phyloP scores from a whole-genome alignment of 1,140 invertebrate species.

The Drosophila neocordata region DNA sequence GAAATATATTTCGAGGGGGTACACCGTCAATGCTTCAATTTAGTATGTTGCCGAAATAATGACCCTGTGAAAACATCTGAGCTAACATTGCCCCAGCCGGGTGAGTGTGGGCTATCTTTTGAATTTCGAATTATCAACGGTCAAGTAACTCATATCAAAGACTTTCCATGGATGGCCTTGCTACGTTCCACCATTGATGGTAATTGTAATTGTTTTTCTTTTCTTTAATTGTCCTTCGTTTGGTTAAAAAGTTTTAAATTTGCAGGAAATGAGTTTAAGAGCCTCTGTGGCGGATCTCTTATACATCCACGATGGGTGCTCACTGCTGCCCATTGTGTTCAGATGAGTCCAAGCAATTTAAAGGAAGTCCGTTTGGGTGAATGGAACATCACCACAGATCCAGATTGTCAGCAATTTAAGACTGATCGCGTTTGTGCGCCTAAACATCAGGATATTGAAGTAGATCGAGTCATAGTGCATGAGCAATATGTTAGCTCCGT shows the following conservation, averaged over 20 bases:
- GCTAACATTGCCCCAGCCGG: constrained; percentile 24
- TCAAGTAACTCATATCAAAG: constrained; percentile 17
- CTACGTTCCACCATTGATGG: constrained; percentile 41
- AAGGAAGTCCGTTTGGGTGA: constrained; percentile 46
- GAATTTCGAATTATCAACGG: constrained; percentile 38
- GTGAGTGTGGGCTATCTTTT: constrained; percentile 5
- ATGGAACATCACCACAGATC: constrained; percentile 35
- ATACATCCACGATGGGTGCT: constrained; percentile 45
- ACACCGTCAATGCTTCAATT: constrained; percentile 20
- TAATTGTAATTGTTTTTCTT: not conserved
- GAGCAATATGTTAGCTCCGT: constrained; percentile 25
- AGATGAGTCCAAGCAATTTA: not conserved
- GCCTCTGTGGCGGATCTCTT: constrained; percentile 49
- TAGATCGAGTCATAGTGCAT: constrained; percentile 40
- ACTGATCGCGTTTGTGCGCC: constrained; percentile 25
- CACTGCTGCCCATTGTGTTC: constrained; percentile 55
- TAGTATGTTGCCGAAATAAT: constrained; percentile 43
- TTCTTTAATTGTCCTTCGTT: not conserved
- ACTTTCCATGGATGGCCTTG: constrained; percentile 61
- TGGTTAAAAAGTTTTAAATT: not conserved
- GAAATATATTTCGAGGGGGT: not conserved
- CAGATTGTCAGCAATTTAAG: constrained; percentile 25
- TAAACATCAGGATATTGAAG: constrained; percentile 23
- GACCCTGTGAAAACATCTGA: not conserved
- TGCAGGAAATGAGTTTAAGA: constrained; percentile 17